Percentiles rank a stretch among this genome's conserved stretches.
phyloP scores from a whole-genome alignment of 2,113 vertebrate species.

The Chaetorhynchus papuensis region DNA sequence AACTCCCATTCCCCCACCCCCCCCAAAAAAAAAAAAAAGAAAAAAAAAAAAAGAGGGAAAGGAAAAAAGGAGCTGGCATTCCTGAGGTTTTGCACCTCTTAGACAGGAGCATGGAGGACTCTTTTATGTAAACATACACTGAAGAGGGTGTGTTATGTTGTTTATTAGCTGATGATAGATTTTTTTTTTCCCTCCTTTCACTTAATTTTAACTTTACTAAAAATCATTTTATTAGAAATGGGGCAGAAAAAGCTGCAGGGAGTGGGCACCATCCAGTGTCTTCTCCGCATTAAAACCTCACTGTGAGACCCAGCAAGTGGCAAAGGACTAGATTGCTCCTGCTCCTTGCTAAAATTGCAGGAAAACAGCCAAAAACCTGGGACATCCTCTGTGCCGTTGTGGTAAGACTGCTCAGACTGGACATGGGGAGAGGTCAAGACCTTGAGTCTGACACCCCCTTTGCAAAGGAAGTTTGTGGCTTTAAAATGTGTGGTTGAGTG shows the following conservation, averaged over 20 bases:
- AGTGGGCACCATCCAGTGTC: not conserved
- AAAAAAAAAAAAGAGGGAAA: no score
- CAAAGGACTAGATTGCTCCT: not conserved
- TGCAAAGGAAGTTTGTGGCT: not conserved
- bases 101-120: slow-evolving; percentile 20
- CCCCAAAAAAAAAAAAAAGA: not conserved
- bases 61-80: slow-evolving; percentile 12
- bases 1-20: not conserved
- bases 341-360: not conserved
- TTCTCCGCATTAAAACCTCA: not conserved
- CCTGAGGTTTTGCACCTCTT: slow-evolving; percentile 66
- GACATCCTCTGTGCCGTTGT: not conserved
- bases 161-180: slow-evolving; percentile 51
- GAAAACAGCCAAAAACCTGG: not conserved
- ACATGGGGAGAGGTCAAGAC: not conserved
- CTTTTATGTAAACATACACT: slow-evolving; percentile 17
- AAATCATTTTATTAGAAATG: slow-evolving; percentile 8
- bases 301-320: not conserved
- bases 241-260: not conserved
- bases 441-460: not conserved
- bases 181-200: not conserved
- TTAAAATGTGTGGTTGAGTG: not conserved
- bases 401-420: not conserved
- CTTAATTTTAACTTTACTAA: slow-evolving; percentile 25
- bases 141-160: slow-evolving; percentile 13